Percentiles rank a stretch among this genome's conserved stretches.
These are phyloP conservation scores for Blastobasis lacticolella DNA, from an alignment of 2,888 invertebrate species.

Conservation along the genomic window DNA sequence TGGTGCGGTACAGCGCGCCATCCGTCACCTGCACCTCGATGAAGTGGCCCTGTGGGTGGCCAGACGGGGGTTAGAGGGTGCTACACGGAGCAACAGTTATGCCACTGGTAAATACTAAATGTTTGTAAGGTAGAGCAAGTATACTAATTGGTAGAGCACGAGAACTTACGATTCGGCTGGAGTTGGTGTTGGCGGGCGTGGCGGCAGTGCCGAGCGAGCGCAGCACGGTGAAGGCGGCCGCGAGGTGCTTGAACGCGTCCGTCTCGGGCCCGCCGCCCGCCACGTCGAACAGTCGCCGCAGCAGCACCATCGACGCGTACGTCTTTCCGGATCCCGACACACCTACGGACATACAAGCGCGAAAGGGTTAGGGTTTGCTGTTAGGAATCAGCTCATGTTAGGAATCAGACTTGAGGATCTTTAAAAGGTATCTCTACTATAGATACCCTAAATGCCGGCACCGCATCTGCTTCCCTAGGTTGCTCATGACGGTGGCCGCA, in stretches of 20 bases:
- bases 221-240: slow-evolving; percentile 95
- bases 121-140: too few relatives aligned
- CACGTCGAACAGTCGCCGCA: slow-evolving; percentile 93
- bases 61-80: too few relatives aligned
- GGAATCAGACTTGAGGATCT: too few relatives aligned
- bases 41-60: slow-evolving; percentile 84
- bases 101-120: too few relatives aligned
- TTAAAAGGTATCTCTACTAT: too few relatives aligned
- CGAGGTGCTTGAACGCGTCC: slow-evolving; percentile 96
- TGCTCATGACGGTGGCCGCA: too few relatives aligned
- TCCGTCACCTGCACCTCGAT: slow-evolving; percentile 97
- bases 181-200: slow-evolving; percentile 92
- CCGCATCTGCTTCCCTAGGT: too few relatives aligned
- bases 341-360: slow-evolving; percentile 76
- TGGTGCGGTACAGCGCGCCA: slow-evolving; percentile 94
- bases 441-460: too few relatives aligned
- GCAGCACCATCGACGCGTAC: slow-evolving; percentile 90
- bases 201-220: slow-evolving; percentile 93
- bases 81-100: too few relatives aligned
- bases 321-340: slow-evolving; percentile 96
- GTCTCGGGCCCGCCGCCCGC: slow-evolving; percentile 96
- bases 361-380: slow-evolving; percentile 96
- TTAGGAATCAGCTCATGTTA: slow-evolving; percentile 70
- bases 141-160: too few relatives aligned
- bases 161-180: slow-evolving; percentile 88